Percentiles rank a stretch among this genome's conserved stretches.
phyloP scores from a whole-genome alignment of 2,113 vertebrate species.

The Colaptes auratus region DNA sequence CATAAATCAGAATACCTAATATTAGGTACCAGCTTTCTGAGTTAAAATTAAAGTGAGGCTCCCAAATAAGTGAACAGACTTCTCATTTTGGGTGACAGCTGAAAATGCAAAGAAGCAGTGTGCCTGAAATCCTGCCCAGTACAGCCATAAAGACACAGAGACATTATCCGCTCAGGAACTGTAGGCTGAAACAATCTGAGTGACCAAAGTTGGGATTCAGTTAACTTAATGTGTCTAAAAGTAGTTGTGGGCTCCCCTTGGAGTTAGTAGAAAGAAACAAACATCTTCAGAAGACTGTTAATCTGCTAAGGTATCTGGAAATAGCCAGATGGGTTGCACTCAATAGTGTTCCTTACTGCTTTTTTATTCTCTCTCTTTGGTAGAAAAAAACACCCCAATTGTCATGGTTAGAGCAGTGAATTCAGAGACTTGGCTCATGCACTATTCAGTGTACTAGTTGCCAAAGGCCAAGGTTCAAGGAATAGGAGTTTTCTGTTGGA shows the following conservation, averaged over 20 bases:
- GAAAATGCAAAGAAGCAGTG: background rate
- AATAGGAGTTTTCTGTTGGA: background rate
- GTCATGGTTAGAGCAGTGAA: rapidly evolving
- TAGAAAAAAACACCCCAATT: background rate
- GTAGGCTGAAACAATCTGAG: background rate
- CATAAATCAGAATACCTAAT: background rate
- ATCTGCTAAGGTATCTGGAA: background rate
- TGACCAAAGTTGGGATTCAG: background rate
- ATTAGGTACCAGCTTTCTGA: background rate
- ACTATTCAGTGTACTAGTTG: background rate
- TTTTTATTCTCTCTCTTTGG: background rate
- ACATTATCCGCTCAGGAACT: background rate
- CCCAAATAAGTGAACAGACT: background rate
- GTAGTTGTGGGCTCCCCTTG: background rate
- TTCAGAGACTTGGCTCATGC: background rate
- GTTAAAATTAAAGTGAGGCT: background rate
- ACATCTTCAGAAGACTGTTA: background rate
- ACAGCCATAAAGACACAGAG: background rate
- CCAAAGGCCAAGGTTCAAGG: background rate
- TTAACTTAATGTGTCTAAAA: background rate
- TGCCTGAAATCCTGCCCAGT: background rate
- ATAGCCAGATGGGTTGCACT: background rate
- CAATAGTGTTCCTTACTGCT: background rate
- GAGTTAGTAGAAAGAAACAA: background rate
- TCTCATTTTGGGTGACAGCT: background rate